phyloP scores from a whole-genome alignment of 2,888 invertebrate genomes.

The Emmelina monodactyla region DNA sequence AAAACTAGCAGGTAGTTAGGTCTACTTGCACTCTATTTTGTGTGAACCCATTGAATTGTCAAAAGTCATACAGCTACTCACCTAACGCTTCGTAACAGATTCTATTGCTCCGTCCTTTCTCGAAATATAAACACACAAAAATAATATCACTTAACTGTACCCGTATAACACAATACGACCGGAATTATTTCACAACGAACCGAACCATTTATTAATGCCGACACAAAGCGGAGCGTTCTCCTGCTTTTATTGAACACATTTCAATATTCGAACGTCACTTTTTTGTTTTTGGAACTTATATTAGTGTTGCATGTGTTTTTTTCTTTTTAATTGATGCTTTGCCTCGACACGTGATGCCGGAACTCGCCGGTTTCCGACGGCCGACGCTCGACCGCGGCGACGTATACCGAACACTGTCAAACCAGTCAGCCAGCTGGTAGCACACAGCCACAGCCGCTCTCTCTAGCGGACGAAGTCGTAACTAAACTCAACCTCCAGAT shows the following conservation, averaged over 20 bases:
- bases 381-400: constrained; percentile 19
- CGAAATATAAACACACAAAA: constrained; percentile 39
- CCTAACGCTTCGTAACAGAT: too few species aligned
- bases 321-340: constrained; percentile 25
- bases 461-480: constrained; percentile 31
- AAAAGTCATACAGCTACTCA: too few species aligned
- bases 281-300: too few species aligned
- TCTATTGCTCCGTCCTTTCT: too few species aligned
- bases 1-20: too few species aligned
- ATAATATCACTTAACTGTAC: constrained; percentile 42
- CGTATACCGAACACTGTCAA: constrained; percentile 25
- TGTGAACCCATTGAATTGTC: too few species aligned
- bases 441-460: constrained; percentile 17
- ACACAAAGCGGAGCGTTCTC: constrained; percentile 22
- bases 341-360: constrained; percentile 34
- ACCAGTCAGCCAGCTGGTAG: constrained; percentile 25
- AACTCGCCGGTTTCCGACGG: constrained; percentile 19
- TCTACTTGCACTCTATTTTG: too few species aligned
- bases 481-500: constrained; percentile 23
- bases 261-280: too few species aligned
- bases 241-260: too few species aligned
- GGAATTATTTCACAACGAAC: constrained; percentile 36
- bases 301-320: too few species aligned
- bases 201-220: constrained; percentile 26
- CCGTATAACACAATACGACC: constrained; percentile 38